Evolutionary conservation across 2,888 invertebrate species (phyloP).

Genomic region (Tribolium freemani): DNA sequence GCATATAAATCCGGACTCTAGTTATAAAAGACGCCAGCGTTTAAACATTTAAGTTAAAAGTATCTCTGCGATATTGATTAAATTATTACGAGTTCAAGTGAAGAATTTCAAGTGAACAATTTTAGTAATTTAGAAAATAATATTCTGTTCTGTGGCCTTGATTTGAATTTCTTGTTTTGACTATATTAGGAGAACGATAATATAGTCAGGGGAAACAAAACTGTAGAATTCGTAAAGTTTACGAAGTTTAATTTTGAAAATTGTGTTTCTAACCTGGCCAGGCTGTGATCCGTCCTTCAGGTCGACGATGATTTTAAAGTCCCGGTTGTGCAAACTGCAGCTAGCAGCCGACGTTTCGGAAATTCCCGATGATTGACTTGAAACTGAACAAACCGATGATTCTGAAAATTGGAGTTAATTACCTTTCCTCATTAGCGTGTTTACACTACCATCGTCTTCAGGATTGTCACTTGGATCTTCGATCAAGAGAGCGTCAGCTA

Average conservation of each 20-base stretch:
- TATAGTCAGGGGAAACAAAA: too few relatives aligned
- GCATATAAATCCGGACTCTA: too few relatives aligned
- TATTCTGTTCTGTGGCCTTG: too few relatives aligned
- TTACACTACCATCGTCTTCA: conserved; percentile 77
- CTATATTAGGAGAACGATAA: too few relatives aligned
- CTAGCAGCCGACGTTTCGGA: conserved; percentile 66
- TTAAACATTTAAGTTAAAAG: too few relatives aligned
- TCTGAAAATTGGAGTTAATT: conserved; percentile 58
- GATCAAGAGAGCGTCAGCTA: conserved; percentile 87
- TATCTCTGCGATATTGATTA: too few relatives aligned
- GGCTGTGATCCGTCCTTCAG: conserved; percentile 69
- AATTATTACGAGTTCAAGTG: too few relatives aligned
- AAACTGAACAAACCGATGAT: conserved; percentile 72
- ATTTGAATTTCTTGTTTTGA: too few relatives aligned
- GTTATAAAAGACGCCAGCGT: too few relatives aligned
- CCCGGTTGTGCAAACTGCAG: conserved; percentile 72
- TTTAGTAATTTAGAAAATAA: too few relatives aligned
- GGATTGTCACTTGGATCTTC: conserved; percentile 84
- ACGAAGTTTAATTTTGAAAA: not conserved
- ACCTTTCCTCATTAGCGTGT: not conserved
- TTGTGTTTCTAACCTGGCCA: conserved; percentile 53
- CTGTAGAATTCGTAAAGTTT: too few relatives aligned
- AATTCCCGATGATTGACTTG: conserved; percentile 70
- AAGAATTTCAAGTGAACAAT: too few relatives aligned
- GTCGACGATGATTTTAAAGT: conserved; percentile 81